Conservation (phyloP, 2,888 invertebrate species). For the Diaprepes abbreviatus region DNA sequence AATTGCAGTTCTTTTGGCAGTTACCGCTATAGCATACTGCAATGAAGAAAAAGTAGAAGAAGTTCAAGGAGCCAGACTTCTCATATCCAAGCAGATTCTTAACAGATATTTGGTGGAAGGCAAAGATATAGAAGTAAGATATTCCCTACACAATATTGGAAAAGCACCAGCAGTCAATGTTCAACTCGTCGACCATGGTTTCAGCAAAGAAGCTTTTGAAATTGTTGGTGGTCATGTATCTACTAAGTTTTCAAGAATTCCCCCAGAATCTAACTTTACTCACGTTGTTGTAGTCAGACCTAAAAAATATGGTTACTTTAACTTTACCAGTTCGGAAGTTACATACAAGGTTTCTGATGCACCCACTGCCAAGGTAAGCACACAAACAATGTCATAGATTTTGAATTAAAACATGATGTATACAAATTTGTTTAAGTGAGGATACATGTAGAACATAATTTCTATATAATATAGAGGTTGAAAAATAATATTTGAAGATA, state of each 20-base stretch:
- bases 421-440: too few species aligned
- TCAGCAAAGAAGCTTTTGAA: slow-evolving; percentile 92
- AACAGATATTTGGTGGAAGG: slow-evolving; percentile 97
- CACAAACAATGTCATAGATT: too few species aligned
- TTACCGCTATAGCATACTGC: slow-evolving; percentile 62
- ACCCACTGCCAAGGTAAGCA: slow-evolving; percentile 51
- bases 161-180: slow-evolving; percentile 91
- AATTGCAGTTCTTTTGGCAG: slow-evolving; percentile 50
- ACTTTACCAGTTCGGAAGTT: slow-evolving; percentile 96
- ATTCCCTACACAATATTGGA: slow-evolving; percentile 94
- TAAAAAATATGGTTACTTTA: slow-evolving; percentile 92
- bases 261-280: slow-evolving; percentile 93
- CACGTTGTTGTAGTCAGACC: slow-evolving; percentile 95
- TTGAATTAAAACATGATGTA: too few species aligned
- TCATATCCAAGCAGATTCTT: slow-evolving; percentile 93
- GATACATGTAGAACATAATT: too few species aligned
- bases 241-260: slow-evolving; percentile 88
- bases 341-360: slow-evolving; percentile 86
- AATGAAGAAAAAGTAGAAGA: slow-evolving; percentile 72
- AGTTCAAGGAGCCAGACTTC: slow-evolving; percentile 82
- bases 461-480: too few species aligned
- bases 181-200: slow-evolving; percentile 89
- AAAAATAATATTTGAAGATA: too few species aligned
- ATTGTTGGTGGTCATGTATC: slow-evolving; percentile 89
- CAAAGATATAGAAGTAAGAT: slow-evolving; percentile 96